Base-by-base conservation (phyloP, 2,797 vertebrate species). In the Helicolenus hilgendorfi region DNA sequence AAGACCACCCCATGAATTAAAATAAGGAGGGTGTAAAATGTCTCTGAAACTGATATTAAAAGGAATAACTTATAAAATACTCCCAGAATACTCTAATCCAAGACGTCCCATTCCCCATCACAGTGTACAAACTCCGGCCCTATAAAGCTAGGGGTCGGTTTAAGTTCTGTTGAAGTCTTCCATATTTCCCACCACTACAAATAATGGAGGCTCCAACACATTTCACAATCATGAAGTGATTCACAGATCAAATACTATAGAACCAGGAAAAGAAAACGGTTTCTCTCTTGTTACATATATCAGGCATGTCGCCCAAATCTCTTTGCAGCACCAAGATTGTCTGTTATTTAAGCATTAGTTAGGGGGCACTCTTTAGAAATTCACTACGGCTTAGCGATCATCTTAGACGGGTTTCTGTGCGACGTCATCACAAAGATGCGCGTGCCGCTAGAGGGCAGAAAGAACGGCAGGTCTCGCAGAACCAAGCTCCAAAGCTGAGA, bases 111-210 rank as follows among this genome's bases (percentile, higher is more conserved):
- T 55, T 71, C 41, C 29, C 75, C 77, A 41, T 83, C 82, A 81
- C 81, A 63, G 79, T 53, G 60, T 77, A 76, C 80, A 87, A 72
- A 75, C 79, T 59, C 62, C 15, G 59, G 49, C 95, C 96, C 96
- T 96, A 96, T 97, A 97, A 96, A 97, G 96, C 96, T 97, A 97
- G 93, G 93, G 94, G 94, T 58, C 80, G 29, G 74, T 36, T 89
- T 9, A 82, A 81, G 11, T 41, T 83, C 72, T 63, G 36, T 36
- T 77, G 15, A 77, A 67, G 45, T 83, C 69, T 22, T 83, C 78
- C 64, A 83, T 58, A 55, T 83, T 56, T 81, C 33, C 71, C 71
- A 55, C 79, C 80, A 77, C 69, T 74, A 64, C 71, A 93, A 92
- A 94, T 85, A 93, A 85, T 71, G 82, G 79, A 75, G 76, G 59